phyloP scores from a whole-genome alignment of 2,888 invertebrate species.

The Pemphredon lugubris region DNA sequence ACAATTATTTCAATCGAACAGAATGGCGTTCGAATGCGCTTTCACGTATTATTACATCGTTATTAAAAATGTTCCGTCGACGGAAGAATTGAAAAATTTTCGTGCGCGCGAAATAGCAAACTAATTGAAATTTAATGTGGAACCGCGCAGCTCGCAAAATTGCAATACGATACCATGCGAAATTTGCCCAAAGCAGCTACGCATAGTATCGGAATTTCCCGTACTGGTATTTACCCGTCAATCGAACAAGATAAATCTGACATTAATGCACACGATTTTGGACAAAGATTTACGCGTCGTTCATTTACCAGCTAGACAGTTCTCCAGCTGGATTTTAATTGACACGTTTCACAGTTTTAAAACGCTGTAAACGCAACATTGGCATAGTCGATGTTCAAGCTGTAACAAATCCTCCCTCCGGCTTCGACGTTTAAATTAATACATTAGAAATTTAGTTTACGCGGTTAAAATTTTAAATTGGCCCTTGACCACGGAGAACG shows the following conservation, averaged over 20 bases:
- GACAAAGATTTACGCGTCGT: not conserved
- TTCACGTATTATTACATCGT: no score
- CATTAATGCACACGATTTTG: not conserved
- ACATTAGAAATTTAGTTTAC: not conserved
- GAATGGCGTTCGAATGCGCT: no score
- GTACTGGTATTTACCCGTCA: not conserved
- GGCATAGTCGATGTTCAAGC: not conserved
- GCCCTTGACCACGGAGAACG: constrained; percentile 15
- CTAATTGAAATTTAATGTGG: no score
- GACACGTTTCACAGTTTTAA: no score
- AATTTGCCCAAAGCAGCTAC: not conserved
- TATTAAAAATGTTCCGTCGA: no score
- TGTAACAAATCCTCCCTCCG: no score
- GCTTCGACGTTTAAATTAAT: constrained; percentile 11
- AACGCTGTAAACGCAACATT: no score
- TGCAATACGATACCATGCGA: not conserved
- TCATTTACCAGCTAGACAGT: not conserved
- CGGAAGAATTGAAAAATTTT: no score
- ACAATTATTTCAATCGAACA: no score
- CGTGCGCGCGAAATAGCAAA: no score
- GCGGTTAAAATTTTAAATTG: not conserved
- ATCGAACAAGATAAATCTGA: constrained; percentile 14
- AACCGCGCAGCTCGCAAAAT: not conserved
- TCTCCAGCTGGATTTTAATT: not conserved
- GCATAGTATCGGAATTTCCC: no score